Evolutionary conservation across 2,797 vertebrate genomes (phyloP), one percentile per base, ranked within the genome.

Genomic region (Menidia menidia): DNA sequence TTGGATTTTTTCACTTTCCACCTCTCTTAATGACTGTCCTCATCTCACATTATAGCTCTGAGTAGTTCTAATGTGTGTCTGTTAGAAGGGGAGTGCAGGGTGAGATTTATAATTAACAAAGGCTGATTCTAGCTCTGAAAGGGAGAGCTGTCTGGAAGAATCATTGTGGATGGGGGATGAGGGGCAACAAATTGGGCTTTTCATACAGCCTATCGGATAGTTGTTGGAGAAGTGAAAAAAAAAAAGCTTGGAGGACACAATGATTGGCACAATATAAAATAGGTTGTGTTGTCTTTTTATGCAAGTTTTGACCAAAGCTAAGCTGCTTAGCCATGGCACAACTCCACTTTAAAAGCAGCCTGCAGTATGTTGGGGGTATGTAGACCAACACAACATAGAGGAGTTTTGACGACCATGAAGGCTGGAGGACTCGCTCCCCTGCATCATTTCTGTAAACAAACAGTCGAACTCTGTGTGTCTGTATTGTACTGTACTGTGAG

Each of bases 21-120:
- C 64, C 32, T 72, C 39, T 75, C 60, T 25, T 52, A 67, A 68
- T 57, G 47, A 61, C 61, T 59, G 18, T 64, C 47, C 64, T 79
- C 63, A 35, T 80, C 56, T 73, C 52, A 73, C 59, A 53, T 47
- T 53, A 72, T 75, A 57, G 31, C 62, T 69, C 16, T 31, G 42
- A 55, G 39, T 58, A 41, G 58, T 73, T 59, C 62, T 57, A 16
- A 53, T 52, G 53, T 14, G 9, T 67, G 64, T 32, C 69, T 73
- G 54, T 78, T 60, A 71, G 44, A 15, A 57, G 78, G 66, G 80
- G 63, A 84, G 69, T 81, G 87, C 73, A 59, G 58, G 67, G 72
- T 68, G 81, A 83, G 81, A 84, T 91, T 91, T 87, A 84, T 88
- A 86, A 86, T 90, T 85, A 89, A 91, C 86, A 87, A 87, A 80